These are phyloP conservation scores for Fistularia tabacaria DNA, from an alignment of 2,797 vertebrate species.

Conservation along the genomic window DNA sequence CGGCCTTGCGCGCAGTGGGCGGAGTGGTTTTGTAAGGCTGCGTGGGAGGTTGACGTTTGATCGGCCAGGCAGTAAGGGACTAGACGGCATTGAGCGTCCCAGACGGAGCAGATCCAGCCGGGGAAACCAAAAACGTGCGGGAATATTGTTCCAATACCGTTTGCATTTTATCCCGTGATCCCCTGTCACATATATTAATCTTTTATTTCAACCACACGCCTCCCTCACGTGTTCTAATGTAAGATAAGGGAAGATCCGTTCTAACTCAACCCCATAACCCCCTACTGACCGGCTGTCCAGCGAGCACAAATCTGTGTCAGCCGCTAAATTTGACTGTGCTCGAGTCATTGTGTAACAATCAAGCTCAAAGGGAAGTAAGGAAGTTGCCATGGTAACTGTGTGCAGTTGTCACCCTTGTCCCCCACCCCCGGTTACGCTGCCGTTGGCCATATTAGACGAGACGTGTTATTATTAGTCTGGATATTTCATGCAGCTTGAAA, in stretches of 20 bases:
- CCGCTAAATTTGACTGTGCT: slow-evolving; percentile 37
- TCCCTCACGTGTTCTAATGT: neutral
- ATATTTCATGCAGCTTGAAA: slow-evolving; percentile 3
- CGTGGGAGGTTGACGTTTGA: slow-evolving; percentile 44
- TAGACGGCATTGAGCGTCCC: slow-evolving; percentile 28
- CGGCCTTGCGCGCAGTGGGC: slow-evolving; percentile 9
- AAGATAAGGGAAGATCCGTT: neutral
- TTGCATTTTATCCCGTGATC: slow-evolving; percentile 17
- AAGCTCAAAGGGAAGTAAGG: slow-evolving; percentile 26
- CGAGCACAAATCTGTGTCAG: slow-evolving; percentile 37
- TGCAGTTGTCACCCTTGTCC: slow-evolving; percentile 36
- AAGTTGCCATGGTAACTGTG: slow-evolving; percentile 53
- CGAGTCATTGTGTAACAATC: slow-evolving; percentile 44
- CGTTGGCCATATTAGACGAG: slow-evolving; percentile 24
- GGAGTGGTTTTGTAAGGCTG: slow-evolving; percentile 33
- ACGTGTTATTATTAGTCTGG: slow-evolving; percentile 25
- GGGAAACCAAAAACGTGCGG: slow-evolving; percentile 23
- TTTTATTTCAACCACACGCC: slow-evolving; percentile 6
- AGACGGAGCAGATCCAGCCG: slow-evolving; percentile 19
- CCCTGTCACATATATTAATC: slow-evolving; percentile 5
- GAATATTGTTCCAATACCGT: slow-evolving; percentile 28
- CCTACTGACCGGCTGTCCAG: slow-evolving; percentile 6
- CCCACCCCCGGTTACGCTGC: slow-evolving; percentile 20
- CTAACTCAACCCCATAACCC: neutral
- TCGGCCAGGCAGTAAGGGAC: slow-evolving; percentile 37